Base-by-base conservation (phyloP, 2,888 invertebrate species). In the Apoda limacodes region DNA sequence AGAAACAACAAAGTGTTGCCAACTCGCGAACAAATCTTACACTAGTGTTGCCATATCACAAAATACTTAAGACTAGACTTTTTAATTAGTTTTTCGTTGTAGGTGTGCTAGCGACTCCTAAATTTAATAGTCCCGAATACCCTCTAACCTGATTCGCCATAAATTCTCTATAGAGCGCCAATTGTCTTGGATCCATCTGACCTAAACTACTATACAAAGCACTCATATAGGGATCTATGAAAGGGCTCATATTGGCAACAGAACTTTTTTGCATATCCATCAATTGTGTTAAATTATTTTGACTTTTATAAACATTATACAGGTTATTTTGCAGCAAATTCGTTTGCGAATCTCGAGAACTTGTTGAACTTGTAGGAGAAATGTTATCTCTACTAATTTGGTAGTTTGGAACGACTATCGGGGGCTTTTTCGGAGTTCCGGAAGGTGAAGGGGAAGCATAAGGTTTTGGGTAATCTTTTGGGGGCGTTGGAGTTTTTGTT, bases 91-190 rank as follows among this genome's bases (percentile, higher is more conserved):
- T 74, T 37, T 76, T 78, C 48, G 76, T 78, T 45, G 78, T 76
- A 2, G 80, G 80, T 7, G 76, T 71, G 5, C 37, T 46, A 0
- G 54, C 49, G 0, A 50, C 51, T 0, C 70, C 69, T 34, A 69
- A 51, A 24, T 67, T 70, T 2, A 75, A 21, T 2, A 78, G 43
- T 0, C 65, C 62, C 1, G 66, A 54, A 37, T 76, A 78, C 0
- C 63, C 57, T 15, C 70, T 45, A 9, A 75, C 61, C 33, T 76
- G 74, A 9, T 55, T 65, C 0, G 66, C 61, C 62, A 81, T 58
- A 0, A 76, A 46, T 24, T 81, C 76, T n/a, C 76, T 51, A 30
- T 80, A 80, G 46, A 70, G 55, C 0, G 78, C 76, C 10, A 82
- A 25, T 20, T 80, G 78, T 0, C 78, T 39, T 4, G 65, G 76